These are phyloP conservation scores for Sparidentex hasta DNA, from an alignment of 2,797 vertebrate genomes.

Conservation along the genomic window DNA sequence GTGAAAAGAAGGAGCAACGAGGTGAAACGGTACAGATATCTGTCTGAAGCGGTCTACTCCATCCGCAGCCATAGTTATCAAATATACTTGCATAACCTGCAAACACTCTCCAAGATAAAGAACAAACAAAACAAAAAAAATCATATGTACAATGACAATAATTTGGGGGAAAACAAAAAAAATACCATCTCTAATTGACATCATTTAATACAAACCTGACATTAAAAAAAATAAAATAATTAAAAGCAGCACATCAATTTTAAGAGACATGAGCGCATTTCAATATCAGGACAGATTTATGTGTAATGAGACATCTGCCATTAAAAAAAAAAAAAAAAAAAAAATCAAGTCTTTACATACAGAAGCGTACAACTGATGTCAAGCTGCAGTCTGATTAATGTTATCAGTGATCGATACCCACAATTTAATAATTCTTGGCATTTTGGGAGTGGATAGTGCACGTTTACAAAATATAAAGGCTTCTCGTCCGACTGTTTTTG, in stretches of 20 bases:
- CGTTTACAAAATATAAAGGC: background rate
- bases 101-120: slow-evolving; percentile 27
- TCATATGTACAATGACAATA: slow-evolving; percentile 40
- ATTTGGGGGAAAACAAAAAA: background rate
- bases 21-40: slow-evolving; percentile 41
- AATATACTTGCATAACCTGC: slow-evolving; percentile 38
- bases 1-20: slow-evolving; percentile 57
- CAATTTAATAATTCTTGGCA: background rate
- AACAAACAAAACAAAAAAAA: slow-evolving; percentile 16
- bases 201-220: slow-evolving; percentile 67
- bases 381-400: background rate
- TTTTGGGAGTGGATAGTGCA: background rate
- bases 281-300: slow-evolving; percentile 4
- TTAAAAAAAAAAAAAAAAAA: slow-evolving; percentile 33
- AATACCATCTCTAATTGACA: slow-evolving; percentile 65
- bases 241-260: slow-evolving; percentile 37
- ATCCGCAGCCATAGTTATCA: background rate
- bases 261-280: slow-evolving; percentile 9
- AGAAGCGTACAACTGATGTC: slow-evolving; percentile 22
- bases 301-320: slow-evolving; percentile 12
- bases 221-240: slow-evolving; percentile 42
- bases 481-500: slow-evolving; percentile 7
- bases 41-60: slow-evolving; percentile 29
- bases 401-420: background rate
- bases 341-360: slow-evolving; percentile 44